phyloP scores from a whole-genome alignment of 2,888 invertebrate species.

The Tubulanus polymorphus region DNA sequence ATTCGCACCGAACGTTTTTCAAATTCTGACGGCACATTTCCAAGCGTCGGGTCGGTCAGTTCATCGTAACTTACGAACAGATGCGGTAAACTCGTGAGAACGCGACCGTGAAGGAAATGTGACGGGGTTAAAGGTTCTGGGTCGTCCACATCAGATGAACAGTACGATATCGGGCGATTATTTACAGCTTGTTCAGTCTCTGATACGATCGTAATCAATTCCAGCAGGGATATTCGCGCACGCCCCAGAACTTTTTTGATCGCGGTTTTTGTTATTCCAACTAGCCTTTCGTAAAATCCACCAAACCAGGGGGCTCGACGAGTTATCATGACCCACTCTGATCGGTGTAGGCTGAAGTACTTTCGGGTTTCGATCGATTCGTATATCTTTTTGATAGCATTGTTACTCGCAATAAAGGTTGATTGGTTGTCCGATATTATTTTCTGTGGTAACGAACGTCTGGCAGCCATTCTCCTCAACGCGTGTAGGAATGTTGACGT shows the following conservation, averaged over 20 bases:
- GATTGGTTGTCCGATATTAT: slow-evolving; percentile 21
- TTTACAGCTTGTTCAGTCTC: slow-evolving; percentile 20
- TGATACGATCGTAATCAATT: slow-evolving; percentile 15
- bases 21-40: too few relatives aligned
- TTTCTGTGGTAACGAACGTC: slow-evolving; percentile 15
- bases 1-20: too few relatives aligned
- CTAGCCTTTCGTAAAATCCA: slow-evolving; percentile 21
- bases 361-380: slow-evolving; percentile 3
- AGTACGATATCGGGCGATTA: slow-evolving; percentile 18
- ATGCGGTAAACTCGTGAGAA: slow-evolving; percentile 11
- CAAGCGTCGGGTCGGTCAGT: not conserved
- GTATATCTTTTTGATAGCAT: not conserved
- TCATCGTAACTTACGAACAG: not conserved
- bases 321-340: slow-evolving; percentile 18
- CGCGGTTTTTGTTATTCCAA: slow-evolving; percentile 15
- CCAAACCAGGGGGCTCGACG: slow-evolving; percentile 20
- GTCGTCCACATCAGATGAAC: slow-evolving; percentile 10
- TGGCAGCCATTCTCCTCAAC: slow-evolving; percentile 11
- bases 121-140: slow-evolving; percentile 16
- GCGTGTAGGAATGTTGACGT: slow-evolving; percentile 12
- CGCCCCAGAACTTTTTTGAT: slow-evolving; percentile 14
- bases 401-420: slow-evolving; percentile 14
- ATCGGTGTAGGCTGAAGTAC: slow-evolving; percentile 4
- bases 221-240: slow-evolving; percentile 8
- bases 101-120: slow-evolving; percentile 15